Conservation (phyloP, 2,797 vertebrate species). For the Esox lucius region DNA sequence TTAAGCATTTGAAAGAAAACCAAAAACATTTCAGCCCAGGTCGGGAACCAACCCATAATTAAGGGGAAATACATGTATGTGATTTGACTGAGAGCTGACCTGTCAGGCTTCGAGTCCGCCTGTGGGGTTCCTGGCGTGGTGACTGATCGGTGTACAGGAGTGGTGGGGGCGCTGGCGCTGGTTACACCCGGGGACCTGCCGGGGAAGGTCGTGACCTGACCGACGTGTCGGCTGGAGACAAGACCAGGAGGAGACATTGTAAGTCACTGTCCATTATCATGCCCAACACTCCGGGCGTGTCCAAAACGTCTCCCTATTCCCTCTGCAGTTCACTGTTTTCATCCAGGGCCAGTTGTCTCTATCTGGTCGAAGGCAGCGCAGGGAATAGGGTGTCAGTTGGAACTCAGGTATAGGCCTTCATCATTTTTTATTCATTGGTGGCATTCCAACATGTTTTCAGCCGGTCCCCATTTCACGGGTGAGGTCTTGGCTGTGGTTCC, state of each 20-base stretch:
- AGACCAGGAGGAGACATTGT: not conserved
- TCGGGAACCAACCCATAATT: not conserved
- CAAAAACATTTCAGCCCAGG: not conserved
- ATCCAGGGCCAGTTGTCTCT: not conserved
- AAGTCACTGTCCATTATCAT: not conserved
- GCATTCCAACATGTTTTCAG: constrained; percentile 9
- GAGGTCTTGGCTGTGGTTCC: constrained; percentile 12
- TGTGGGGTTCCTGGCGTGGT: constrained; percentile 61
- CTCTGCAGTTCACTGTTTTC: not conserved
- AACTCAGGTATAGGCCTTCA: not conserved
- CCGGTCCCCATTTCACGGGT: not conserved
- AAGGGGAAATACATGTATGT: too few species aligned
- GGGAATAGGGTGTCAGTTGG: not conserved
- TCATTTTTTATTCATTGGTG: not conserved
- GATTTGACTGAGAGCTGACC: constrained; percentile 65
- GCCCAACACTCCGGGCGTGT: not conserved
- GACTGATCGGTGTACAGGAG: constrained; percentile 68
- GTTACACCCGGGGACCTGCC: constrained; percentile 64
- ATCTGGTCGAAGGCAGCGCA: not conserved
- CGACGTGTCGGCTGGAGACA: constrained; percentile 73
- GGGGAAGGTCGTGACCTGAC: constrained; percentile 71
- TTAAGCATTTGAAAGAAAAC: not conserved
- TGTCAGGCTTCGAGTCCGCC: constrained; percentile 81
- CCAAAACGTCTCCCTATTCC: not conserved
- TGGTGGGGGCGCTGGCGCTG: constrained; percentile 65